Base-by-base conservation (phyloP, 2,113 vertebrate genomes). In the Calidris pugnax region DNA sequence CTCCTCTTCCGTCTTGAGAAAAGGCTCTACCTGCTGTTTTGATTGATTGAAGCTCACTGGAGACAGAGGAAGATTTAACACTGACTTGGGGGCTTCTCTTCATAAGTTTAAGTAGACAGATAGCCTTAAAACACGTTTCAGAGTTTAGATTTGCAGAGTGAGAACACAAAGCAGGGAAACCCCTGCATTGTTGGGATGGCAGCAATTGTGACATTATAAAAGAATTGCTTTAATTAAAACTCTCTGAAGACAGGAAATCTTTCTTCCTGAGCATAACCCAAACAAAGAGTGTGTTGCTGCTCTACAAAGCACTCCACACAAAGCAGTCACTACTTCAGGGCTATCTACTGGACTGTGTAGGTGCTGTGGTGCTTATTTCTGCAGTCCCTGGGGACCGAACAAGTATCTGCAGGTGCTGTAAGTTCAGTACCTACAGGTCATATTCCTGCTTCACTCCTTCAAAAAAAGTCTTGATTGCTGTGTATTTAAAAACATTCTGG, bases 181-280 rank as follows among this genome's bases (percentile, higher is more conserved):
- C 51, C 85, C 63, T 59, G 75, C 37, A 69, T 35, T 80, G 59
- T n/a, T 62, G 82, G 66, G 50, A 35, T 85, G 77, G 85, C 87
- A 92, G 90, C 55, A 43, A 1, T 69, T 75, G 74, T 90, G 89
- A 79, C 87, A 91, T n/a, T 39, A 27, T 33, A 39, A 87, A 97
- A 89, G 20, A 76, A 95, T 90, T 69, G 77, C 77, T 97, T 95
- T 97, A 97, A 93, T 95, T 94, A 96, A 89, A 92, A 89, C 56
- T 48, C 51, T 85, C 57, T 64, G 53, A 82, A 84, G 86, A 71
- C 60, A 78, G 69, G 77, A 89, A 87, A 87, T 87, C 62, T 37
- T 87, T 92, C 79, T 76, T 93, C 66, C 30, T n/a, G 45, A 75
- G 81, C 66, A 33, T n/a, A 76, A 62, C 66, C 48, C 80, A 72